phyloP scores from a whole-genome alignment of 2,797 vertebrate species.

The Gila robusta region DNA sequence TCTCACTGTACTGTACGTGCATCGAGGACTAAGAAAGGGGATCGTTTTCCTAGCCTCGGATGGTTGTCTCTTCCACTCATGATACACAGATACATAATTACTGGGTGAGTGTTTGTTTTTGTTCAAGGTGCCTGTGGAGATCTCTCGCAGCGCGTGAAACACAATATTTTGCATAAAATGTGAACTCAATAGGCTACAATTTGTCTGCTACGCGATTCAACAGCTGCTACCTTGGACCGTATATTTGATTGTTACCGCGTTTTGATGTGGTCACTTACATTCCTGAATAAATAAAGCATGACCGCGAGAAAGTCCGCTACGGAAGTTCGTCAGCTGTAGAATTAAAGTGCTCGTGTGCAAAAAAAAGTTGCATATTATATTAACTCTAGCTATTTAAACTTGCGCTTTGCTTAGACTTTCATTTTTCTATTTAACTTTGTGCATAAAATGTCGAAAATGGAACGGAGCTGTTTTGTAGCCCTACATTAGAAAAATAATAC shows the following conservation, averaged over 20 bases:
- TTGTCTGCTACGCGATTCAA: neutral
- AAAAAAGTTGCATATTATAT: neutral
- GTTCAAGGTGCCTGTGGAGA: neutral
- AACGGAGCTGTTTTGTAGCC: neutral
- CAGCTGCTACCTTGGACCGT: neutral
- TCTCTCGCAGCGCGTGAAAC: neutral
- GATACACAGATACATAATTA: constrained; percentile 21
- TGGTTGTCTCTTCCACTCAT: constrained; percentile 44
- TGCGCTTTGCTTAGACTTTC: neutral
- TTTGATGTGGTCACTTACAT: neutral
- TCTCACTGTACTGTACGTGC: constrained; percentile 8
- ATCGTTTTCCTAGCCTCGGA: constrained; percentile 4
- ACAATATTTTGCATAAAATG: neutral
- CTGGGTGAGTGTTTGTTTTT: constrained; percentile 33
- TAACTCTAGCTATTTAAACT: neutral
- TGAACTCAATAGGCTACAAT: neutral
- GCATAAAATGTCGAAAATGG: neutral
- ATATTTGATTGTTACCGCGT: neutral
- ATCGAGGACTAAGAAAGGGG: neutral
- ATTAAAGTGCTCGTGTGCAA: neutral
- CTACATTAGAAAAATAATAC: neutral
- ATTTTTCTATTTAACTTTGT: neutral
- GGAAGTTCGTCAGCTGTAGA: constrained; percentile 35
- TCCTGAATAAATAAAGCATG: neutral
- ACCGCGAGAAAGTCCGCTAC: neutral